These are phyloP conservation scores for Agapornis roseicollis DNA, from an alignment of 2,113 vertebrate genomes.

Conservation along the genomic window DNA sequence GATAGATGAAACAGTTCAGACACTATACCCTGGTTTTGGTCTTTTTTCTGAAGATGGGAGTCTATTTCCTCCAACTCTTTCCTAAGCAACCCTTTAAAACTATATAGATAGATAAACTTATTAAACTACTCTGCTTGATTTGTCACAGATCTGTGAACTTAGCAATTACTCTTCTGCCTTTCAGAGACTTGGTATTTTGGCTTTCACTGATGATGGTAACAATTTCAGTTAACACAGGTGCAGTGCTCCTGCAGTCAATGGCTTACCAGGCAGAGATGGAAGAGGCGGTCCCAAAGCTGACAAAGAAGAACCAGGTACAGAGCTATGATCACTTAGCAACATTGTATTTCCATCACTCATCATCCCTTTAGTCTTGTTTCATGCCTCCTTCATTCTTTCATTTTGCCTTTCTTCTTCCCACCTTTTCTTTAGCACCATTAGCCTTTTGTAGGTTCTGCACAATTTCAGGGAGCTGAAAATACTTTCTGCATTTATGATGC, in stretches of 20 bases:
- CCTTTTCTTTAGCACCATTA: background rate
- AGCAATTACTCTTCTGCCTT: background rate
- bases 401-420: background rate
- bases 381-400: background rate
- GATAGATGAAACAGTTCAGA: background rate
- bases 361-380: background rate
- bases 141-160: background rate
- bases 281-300: background rate
- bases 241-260: background rate
- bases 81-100: background rate
- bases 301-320: background rate
- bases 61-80: background rate
- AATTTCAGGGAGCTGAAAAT: background rate
- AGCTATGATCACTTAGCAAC: background rate
- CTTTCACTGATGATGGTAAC: background rate
- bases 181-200: background rate
- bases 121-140: background rate
- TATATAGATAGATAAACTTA: background rate
- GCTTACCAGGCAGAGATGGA: background rate
- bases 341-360: background rate
- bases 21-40: background rate
- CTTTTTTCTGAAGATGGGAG: background rate
- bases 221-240: background rate
- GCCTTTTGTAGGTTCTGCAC: background rate
- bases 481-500: background rate